Conservation (phyloP, 2,888 invertebrate genomes). For the Diarsia brunnea region DNA sequence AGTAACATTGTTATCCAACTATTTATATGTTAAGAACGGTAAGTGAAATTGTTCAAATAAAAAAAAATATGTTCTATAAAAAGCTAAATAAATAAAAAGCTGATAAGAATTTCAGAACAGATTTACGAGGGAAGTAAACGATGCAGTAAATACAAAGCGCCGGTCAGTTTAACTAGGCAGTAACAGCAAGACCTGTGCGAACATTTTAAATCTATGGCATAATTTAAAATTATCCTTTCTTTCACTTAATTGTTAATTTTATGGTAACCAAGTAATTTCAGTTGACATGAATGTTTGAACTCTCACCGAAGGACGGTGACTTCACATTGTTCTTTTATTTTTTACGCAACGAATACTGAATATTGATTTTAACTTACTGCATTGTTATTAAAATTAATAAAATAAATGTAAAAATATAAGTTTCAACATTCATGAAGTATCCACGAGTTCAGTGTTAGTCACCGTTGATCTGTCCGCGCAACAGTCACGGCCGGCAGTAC, state of each 20-base stretch:
- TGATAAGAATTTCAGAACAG: background rate
- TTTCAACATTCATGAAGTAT: slow-evolving; percentile 38
- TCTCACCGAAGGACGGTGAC: background rate
- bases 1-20: too few species aligned
- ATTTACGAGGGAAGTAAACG: slow-evolving; percentile 16
- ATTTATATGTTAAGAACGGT: background rate
- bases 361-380: slow-evolving; percentile 9
- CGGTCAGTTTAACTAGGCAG: slow-evolving; percentile 6
- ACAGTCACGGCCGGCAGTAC: slow-evolving; percentile 65
- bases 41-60: background rate
- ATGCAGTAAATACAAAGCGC: slow-evolving; percentile 14
- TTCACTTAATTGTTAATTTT: background rate
- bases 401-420: slow-evolving; percentile 35
- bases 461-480: slow-evolving; percentile 63
- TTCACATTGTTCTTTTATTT: slow-evolving; percentile 18
- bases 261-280: background rate
- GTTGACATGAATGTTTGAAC: slow-evolving; percentile 16
- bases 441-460: slow-evolving; percentile 51
- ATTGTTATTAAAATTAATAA: slow-evolving; percentile 28
- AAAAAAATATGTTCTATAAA: background rate
- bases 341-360: background rate
- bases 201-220: background rate
- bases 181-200: background rate
- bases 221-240: background rate
- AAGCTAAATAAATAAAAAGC: too few species aligned